These are phyloP conservation scores for Bhutanitis thaidina DNA, from an alignment of 2,888 invertebrate genomes.

Conservation along the genomic window DNA sequence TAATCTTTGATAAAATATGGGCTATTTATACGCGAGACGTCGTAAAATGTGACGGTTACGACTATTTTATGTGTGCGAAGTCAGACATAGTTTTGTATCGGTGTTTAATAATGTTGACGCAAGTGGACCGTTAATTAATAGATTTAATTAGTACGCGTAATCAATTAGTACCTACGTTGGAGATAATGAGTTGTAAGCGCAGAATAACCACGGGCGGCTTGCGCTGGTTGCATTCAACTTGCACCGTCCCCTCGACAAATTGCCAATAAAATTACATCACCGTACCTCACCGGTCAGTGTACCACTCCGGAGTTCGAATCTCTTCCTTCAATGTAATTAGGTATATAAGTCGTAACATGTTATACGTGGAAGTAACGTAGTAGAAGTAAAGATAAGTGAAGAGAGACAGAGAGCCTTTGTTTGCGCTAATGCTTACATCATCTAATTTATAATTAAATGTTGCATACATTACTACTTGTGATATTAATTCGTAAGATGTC, in stretches of 20 bases:
- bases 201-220: not conserved
- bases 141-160: conserved; percentile 12
- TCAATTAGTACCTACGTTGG: conserved; percentile 14
- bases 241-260: not conserved
- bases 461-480: too few relatives aligned
- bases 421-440: too few relatives aligned
- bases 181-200: conserved; percentile 7
- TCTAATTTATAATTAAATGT: too few relatives aligned
- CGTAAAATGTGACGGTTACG: conserved; percentile 21
- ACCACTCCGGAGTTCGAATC: too few relatives aligned
- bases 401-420: too few relatives aligned
- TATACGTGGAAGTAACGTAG: too few relatives aligned
- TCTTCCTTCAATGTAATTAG: too few relatives aligned
- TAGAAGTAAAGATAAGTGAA: too few relatives aligned
- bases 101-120: conserved; percentile 17
- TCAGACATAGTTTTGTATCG: conserved; percentile 14
- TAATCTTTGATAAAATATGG: conserved; percentile 22
- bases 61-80: conserved; percentile 18
- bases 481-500: too few relatives aligned
- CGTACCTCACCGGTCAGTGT: too few relatives aligned
- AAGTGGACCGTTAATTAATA: conserved; percentile 16
- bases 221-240: not conserved
- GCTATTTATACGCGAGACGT: conserved; percentile 23
- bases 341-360: too few relatives aligned
- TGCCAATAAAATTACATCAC: too few relatives aligned